Percentiles rank a stretch among this genome's conserved stretches.
These are phyloP conservation scores for Coryphaenoides rupestris DNA, from an alignment of 2,113 vertebrate genomes.

Conservation along the genomic window DNA sequence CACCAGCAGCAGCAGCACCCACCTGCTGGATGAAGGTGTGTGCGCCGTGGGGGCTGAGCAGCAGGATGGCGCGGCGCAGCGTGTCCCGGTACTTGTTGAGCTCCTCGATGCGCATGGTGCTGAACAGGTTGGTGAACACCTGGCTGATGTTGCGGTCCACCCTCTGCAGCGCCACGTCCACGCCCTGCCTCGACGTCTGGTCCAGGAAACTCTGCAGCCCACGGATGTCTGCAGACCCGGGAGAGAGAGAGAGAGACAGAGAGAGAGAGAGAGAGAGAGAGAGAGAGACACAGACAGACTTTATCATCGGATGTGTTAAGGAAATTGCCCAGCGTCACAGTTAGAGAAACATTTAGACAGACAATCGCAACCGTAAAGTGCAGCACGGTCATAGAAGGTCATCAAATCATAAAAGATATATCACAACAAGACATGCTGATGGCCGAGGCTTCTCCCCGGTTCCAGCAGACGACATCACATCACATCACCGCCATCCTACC, in stretches of 20 bases:
- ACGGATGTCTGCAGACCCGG: constrained; percentile 81
- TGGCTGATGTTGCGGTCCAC: constrained; percentile 95
- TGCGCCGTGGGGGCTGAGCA: constrained; percentile 88
- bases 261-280: too few relatives aligned
- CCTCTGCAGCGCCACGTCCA: constrained; percentile 91
- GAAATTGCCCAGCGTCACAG: too few relatives aligned
- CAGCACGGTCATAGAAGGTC: too few relatives aligned
- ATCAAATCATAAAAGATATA: too few relatives aligned
- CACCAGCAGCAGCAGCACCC: constrained; percentile 29
- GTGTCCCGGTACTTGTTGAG: constrained; percentile 96
- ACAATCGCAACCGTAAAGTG: too few relatives aligned
- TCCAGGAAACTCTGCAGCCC: constrained; percentile 93
- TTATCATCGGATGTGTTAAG: too few relatives aligned
- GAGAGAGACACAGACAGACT: not conserved
- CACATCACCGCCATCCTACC: too few relatives aligned
- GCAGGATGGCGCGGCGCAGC: constrained; percentile 84
- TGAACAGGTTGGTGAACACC: constrained; percentile 92
- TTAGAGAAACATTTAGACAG: too few relatives aligned
- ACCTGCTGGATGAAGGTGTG: constrained; percentile 96
- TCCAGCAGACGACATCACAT: too few relatives aligned
- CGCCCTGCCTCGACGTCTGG: constrained; percentile 87
- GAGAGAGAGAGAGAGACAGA: not conserved
- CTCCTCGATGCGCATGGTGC: constrained; percentile 94
- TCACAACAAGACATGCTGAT: too few relatives aligned
- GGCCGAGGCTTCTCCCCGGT: too few relatives aligned